Percentiles rank a stretch among this genome's conserved stretches.
phyloP scores from a whole-genome alignment of 2,797 vertebrate species.

The Acrocephalus scirpaceus region DNA sequence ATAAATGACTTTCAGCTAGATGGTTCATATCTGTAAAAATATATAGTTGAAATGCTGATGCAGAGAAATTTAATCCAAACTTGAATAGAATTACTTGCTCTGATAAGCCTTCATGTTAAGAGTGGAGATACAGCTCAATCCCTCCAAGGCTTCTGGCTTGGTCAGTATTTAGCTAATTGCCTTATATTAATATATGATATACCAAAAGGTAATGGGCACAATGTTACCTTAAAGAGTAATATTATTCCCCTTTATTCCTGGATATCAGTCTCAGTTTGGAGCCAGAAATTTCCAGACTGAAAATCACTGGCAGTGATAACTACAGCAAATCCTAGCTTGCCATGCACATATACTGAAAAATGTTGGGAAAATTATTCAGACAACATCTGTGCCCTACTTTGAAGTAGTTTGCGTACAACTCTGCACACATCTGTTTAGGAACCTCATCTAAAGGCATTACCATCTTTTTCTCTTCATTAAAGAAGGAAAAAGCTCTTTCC shows the following conservation, averaged over 20 bases:
- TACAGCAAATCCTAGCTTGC: background rate
- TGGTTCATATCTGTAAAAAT: background rate
- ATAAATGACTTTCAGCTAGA: background rate
- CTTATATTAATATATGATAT: background rate
- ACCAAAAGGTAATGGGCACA: background rate
- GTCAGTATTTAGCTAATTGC: background rate
- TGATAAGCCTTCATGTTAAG: background rate
- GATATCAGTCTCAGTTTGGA: background rate
- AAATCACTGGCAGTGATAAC: background rate
- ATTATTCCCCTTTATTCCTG: background rate
- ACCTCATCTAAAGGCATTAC: constrained; percentile 26
- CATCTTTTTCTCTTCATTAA: constrained; percentile 38
- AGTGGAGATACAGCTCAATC: background rate
- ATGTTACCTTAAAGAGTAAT: background rate
- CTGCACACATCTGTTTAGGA: constrained; percentile 47
- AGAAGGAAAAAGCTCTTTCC: constrained; percentile 17
- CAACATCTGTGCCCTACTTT: constrained; percentile 61
- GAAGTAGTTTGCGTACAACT: background rate
- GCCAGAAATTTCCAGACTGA: background rate
- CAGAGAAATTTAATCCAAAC: background rate
- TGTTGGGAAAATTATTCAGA: constrained; percentile 31
- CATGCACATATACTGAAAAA: background rate
- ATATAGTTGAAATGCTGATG: background rate
- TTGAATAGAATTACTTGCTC: background rate
- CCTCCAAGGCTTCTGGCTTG: background rate